Base-by-base conservation (phyloP, 2,888 invertebrate species). In the Eristalis pertinax region DNA sequence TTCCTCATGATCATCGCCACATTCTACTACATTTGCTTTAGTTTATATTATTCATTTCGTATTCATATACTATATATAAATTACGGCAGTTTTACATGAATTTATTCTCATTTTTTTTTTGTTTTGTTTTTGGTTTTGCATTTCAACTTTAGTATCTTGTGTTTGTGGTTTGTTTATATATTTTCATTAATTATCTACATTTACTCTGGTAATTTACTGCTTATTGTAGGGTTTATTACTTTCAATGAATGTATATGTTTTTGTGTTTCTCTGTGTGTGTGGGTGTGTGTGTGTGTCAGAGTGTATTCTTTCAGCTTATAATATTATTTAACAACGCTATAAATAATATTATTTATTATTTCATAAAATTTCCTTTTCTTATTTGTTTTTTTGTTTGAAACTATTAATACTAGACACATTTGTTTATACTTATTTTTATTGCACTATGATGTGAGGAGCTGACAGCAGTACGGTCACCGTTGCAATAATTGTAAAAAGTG, bases 381-480 rank as follows among this genome's bases (percentile, higher is more conserved):
- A 81, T 79, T 84, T 75, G 68, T 79, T 88, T 88, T 83, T 70
- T 88, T 83, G 85, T 75, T 90, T 90, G 89, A 89, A 89, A 90
- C 26, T 89, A 84, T 89, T 90, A 89, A 89, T 83, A 84, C 78
- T 85, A 77, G 77, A 86, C 89, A 89, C 89, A 89, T 89, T 32
- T 89, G 50, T 19, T 89, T 90, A 85, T 81, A 77, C 86, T 88
- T 87, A 72, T 89, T 87, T 50, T 95, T 96, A 97, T 95, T 98
- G 97, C 94, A 98, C 98, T 94, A 98, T 97, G 93, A 98, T 98
- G 94, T 98, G 98, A 90, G 98, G 98, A 92, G 98, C 98, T 90
- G 97, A 97, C 90, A 97, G 95, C 91, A 98, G 95, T 93, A 98
- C 98, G 90, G 97, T 97, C 91, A 98, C 96, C 90, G 98, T 98